Base-by-base conservation (phyloP, 92 coral and sea anemone species). In the Bergia sp. region DNA sequence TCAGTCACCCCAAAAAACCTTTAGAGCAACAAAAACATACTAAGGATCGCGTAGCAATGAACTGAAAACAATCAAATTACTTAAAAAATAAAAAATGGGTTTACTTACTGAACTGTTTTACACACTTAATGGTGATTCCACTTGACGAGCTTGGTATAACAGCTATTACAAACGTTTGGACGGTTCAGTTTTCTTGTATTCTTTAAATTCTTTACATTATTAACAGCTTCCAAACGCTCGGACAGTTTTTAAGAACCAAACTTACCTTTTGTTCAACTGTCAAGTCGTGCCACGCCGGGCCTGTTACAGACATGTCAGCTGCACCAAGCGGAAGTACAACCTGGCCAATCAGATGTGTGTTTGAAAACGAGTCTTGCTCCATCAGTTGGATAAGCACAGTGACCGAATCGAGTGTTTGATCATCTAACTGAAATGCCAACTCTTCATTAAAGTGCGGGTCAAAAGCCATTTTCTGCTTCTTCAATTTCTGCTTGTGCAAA, bases 311-410 rank as follows among this genome's bases (percentile, higher is more conserved):
- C 47, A 93, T 84, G 67, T 89, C 93, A 20, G 74, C 82, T 74
- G 96, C 93, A 37, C 82, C 81, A 88, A 97, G 81, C 57, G 96
- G 90, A 74, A 97, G 75, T 65, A 79, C 81, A 47, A 94, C 91
- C 50, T 94, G 94, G 72, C 99, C 99, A 75, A 97, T 92, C 81
- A 90, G 82, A 72, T 96, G 98, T 42, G 92, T 87, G 89, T 96
- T 94, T 64, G 99, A 97, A 90, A 93, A 96, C 90, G 99, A 93
- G 92, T 97, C 99, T 90, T 93, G 82, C 88, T 97, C 99, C 87
- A 91, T 89, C 66, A 96, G 75, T 43, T 90, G 92, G 74, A 93
- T 91, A 75, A 81, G 88, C 38, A 93, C 87, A 38, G 79, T 74
- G 6, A 96, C 75, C 18, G 93, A 89, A 81, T 89, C 92, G 15